Evolutionary conservation across 2,113 vertebrate genomes (phyloP).

Genomic region (Oryzias woworae): DNA sequence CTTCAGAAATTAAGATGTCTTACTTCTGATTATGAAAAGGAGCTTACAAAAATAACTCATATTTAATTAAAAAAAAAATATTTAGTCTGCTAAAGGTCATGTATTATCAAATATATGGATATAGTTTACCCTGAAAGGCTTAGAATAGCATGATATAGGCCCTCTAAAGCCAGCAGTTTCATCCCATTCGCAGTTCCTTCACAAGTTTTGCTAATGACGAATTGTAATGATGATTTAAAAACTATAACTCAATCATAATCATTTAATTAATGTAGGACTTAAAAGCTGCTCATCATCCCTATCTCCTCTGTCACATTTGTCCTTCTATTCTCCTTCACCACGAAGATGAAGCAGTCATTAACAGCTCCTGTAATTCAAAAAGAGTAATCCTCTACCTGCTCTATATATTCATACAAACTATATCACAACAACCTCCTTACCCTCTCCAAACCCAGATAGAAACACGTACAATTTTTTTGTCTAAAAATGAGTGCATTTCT

Average conservation of each 20-base stretch:
- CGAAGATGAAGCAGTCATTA: conserved; percentile 21
- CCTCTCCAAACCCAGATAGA: background rate
- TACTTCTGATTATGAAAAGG: too few species aligned
- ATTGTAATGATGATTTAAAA: conserved; percentile 66
- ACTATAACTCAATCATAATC: conserved; percentile 28
- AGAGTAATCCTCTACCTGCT: conserved; percentile 8
- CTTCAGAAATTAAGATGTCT: too few species aligned
- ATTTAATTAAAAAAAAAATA: too few species aligned
- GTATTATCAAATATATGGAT: too few species aligned
- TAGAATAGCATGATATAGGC: too few species aligned
- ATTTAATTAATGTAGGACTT: conserved; percentile 63
- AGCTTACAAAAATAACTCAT: too few species aligned
- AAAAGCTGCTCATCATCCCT: conserved; percentile 70
- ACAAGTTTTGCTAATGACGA: conserved; percentile 59
- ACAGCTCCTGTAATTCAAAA: conserved; percentile 27
- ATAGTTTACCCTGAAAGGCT: too few species aligned
- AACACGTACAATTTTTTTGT: background rate
- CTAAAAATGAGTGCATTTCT: too few species aligned
- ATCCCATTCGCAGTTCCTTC: background rate
- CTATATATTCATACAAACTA: background rate
- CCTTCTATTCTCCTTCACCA: conserved; percentile 22
- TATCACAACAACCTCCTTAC: background rate
- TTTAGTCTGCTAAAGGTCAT: too few species aligned
- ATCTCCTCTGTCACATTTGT: conserved; percentile 24
- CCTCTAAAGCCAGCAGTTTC: too few species aligned